Evolutionary conservation across 2,113 vertebrate genomes (phyloP), one percentile per base, ranked within the genome.

Genomic region (Gallinago media): DNA sequence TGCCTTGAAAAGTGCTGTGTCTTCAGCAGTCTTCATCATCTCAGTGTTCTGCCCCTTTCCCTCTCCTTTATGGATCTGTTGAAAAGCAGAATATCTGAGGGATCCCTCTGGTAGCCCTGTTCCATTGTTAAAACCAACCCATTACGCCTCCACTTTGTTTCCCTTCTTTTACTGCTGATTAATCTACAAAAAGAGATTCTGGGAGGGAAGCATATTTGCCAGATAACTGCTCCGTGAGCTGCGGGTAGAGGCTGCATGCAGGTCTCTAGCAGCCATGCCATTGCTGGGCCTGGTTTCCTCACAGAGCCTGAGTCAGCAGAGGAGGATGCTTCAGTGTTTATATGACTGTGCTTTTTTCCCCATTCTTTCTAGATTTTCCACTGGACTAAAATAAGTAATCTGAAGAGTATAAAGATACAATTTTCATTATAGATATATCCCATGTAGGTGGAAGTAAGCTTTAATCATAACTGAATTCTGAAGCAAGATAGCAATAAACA

Each of bases 161-260:
- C 2, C 4, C 4, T 36, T 76, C 20, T 72, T 83, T 79, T 85
- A 25, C 55, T 27, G 4, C 6, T 72, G 79, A 42, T n/a, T 72
- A 79, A 79, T 38, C 7, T 32, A 44, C 9, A 52, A 40, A 17
- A 92, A 72, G 25, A 61, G 17, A 47, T 84, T 62, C 9, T 67
- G 21, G 15, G 10, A 72, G 8, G 25, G 81, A 65, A 36, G 14
- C 38, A 3, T 42, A 27, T 55, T 82, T 94, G 13, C 10, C 47
- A 78, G 27, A 32, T 17, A 61, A 23, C 6, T 0, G 0, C 8
- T 2, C 20, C 44, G 12, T 29, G 21, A 50, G 23, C 42, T 59
- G 3, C 63, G 61, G 9, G 8, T 17, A 9, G 34, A 36, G 40
- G 21, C 75, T 63, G 21, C 19, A 0, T 20, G 12, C 23, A n/a